phyloP scores from a whole-genome alignment of 2,113 vertebrate genomes.

The Lepus americanus region DNA sequence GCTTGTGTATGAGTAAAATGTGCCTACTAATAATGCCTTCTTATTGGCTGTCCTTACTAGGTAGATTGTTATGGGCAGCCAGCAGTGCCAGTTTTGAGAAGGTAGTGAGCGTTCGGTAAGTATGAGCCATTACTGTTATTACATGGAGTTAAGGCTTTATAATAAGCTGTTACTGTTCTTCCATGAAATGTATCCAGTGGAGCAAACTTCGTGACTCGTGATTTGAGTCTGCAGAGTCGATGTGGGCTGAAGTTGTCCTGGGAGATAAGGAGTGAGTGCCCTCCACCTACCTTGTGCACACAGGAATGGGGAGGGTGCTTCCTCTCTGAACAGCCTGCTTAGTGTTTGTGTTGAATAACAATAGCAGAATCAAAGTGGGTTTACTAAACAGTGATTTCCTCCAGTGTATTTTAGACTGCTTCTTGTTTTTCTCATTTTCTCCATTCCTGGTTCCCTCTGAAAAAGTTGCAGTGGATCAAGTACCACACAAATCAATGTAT shows the following conservation, averaged over 20 bases:
- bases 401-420: constrained; percentile 31
- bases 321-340: constrained; percentile 47
- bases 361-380: constrained; percentile 47
- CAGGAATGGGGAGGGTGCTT: background rate
- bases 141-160: background rate
- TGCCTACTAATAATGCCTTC: background rate
- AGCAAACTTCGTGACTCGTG: constrained; percentile 20
- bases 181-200: background rate
- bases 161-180: background rate
- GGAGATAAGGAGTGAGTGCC: background rate
- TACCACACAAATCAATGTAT: constrained; percentile 3
- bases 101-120: background rate
- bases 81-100: background rate
- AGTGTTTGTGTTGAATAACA: constrained; percentile 59
- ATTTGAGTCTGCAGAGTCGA: constrained; percentile 59
- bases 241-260: constrained; percentile 2
- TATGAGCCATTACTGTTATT: background rate
- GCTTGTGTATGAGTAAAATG: background rate
- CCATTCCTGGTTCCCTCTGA: constrained; percentile 41
- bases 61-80: background rate
- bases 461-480: constrained; percentile 52
- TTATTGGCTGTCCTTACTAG: background rate
- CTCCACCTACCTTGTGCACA: background rate
- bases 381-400: constrained; percentile 53
- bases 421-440: constrained; percentile 45